A percentile compares a stretch with the other conserved stretches of the same genome.
phyloP scores from a whole-genome alignment of 2,888 invertebrate species.

The Sepiola atlantica region DNA sequence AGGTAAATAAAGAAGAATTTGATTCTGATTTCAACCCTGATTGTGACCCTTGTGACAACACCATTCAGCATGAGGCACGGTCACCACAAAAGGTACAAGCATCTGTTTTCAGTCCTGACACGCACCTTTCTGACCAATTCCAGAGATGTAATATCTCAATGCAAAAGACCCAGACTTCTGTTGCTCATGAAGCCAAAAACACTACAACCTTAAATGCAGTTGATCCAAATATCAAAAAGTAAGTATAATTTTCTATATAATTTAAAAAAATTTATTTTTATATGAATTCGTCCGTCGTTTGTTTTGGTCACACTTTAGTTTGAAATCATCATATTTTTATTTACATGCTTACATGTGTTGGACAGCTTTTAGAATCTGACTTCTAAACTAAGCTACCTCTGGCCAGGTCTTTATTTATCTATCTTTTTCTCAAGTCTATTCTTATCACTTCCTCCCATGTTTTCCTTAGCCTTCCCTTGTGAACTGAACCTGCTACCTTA shows the following conservation, averaged over 20 bases:
- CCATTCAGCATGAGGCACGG: background rate
- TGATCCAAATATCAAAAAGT: background rate
- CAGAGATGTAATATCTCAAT: background rate
- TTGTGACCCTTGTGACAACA: background rate
- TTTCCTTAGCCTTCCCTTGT: too few relatives aligned
- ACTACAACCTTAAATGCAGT: background rate
- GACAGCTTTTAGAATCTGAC: too few relatives aligned
- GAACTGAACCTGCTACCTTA: too few relatives aligned
- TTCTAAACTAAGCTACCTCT: too few relatives aligned
- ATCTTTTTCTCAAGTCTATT: too few relatives aligned
- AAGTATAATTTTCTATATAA: background rate
- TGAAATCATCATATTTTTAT: too few relatives aligned
- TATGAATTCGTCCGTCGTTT: too few relatives aligned
- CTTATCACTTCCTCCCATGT: too few relatives aligned
- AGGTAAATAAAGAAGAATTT: slow-evolving; percentile 61
- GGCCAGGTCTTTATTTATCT: too few relatives aligned
- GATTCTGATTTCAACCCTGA: slow-evolving; percentile 48
- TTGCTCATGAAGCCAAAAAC: background rate
- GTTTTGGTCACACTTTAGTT: too few relatives aligned
- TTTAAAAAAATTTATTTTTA: too few relatives aligned
- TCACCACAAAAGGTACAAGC: background rate
- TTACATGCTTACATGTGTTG: too few relatives aligned
- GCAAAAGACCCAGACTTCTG: background rate
- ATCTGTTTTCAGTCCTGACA: background rate
- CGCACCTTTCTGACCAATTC: background rate